A percentile compares a stretch with the other conserved stretches of the same genome.
These are phyloP conservation scores for Pseudomugil tenellus DNA, from an alignment of 2,797 vertebrate genomes.

Conservation along the genomic window DNA sequence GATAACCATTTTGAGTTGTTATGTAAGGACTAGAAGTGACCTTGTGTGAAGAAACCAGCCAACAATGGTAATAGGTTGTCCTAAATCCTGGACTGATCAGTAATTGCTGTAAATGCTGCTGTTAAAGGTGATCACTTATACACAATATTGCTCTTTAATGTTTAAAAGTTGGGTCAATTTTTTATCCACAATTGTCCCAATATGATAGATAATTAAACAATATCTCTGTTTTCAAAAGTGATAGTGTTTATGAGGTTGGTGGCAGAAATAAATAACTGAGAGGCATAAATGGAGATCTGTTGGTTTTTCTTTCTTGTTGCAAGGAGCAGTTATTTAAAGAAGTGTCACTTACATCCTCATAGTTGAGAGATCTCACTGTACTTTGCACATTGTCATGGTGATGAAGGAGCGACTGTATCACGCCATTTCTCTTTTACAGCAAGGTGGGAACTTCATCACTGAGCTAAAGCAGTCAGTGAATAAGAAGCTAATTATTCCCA, in stretches of 20 bases:
- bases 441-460: conserved; percentile 62
- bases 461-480: conserved; percentile 58
- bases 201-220: conserved; percentile 23
- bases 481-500: conserved; percentile 4
- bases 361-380: conserved; percentile 49
- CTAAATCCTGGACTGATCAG: neutral
- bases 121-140: neutral
- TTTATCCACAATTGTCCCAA: neutral
- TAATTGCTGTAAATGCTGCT: neutral
- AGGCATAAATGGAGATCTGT: conserved; percentile 12
- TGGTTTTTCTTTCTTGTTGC: conserved; percentile 40
- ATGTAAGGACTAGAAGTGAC: neutral
- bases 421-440: conserved; percentile 46
- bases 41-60: neutral
- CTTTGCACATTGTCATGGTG: conserved; percentile 67
- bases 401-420: conserved; percentile 51
- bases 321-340: conserved; percentile 61
- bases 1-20: neutral
- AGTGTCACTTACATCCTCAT: conserved; percentile 53
- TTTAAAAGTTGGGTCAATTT: neutral
- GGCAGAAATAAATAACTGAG: neutral
- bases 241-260: neutral
- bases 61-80: too few relatives aligned
- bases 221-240: conserved; percentile 1
- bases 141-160: too few relatives aligned